phyloP scores from a whole-genome alignment of 2,888 invertebrate genomes.

The Chelonus formosanus region DNA sequence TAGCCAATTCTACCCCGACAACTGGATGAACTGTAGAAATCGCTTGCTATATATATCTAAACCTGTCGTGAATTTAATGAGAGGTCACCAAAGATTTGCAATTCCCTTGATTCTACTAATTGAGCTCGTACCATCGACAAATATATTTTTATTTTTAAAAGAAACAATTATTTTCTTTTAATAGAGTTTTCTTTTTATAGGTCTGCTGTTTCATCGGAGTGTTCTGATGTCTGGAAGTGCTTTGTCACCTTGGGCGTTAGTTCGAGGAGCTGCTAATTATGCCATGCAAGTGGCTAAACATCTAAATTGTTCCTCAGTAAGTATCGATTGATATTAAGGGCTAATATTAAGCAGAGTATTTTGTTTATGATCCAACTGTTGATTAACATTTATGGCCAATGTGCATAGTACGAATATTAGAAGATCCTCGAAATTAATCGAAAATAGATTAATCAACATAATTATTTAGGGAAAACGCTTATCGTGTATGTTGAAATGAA shows the following conservation, averaged over 20 bases:
- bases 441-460: slow-evolving; percentile 33
- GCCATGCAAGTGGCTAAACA: slow-evolving; percentile 85
- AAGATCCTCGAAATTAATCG: slow-evolving; percentile 32
- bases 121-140: too few species aligned
- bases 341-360: neutral
- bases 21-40: slow-evolving; percentile 7
- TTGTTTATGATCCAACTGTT: neutral
- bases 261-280: slow-evolving; percentile 70
- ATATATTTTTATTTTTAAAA: too few species aligned
- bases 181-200: slow-evolving; percentile 67
- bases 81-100: neutral
- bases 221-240: slow-evolving; percentile 92
- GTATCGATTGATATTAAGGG: slow-evolving; percentile 30
- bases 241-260: slow-evolving; percentile 85
- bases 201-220: slow-evolving; percentile 87
- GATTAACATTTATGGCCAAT: neutral
- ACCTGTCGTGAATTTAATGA: too few species aligned
- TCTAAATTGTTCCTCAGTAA: slow-evolving; percentile 82
- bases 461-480: slow-evolving; percentile 31
- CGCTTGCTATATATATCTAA: neutral
- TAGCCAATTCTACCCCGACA: slow-evolving; percentile 36
- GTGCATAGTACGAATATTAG: neutral
- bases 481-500: slow-evolving; percentile 21
- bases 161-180: neutral
- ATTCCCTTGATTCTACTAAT: neutral